These are phyloP conservation scores for Abrostola triplasia DNA, from an alignment of 2,888 invertebrate species.

Conservation along the genomic window DNA sequence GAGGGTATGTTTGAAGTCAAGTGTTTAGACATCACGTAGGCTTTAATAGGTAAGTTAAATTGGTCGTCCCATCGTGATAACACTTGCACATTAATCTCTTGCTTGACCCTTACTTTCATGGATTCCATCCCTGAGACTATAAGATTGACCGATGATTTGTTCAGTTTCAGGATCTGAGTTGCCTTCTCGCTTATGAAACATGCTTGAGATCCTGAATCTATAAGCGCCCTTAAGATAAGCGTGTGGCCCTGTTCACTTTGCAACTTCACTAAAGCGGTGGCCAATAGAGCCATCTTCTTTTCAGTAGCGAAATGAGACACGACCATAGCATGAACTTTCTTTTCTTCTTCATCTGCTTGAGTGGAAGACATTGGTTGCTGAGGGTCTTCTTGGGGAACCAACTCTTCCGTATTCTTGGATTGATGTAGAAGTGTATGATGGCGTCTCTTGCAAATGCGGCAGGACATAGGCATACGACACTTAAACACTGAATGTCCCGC, in stretches of 20 bases:
- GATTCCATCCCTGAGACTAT: conserved; percentile 45
- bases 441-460: conserved; percentile 39
- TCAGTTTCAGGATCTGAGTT: conserved; percentile 34
- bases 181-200: conserved; percentile 44
- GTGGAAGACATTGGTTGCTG: conserved; percentile 6
- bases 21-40: conserved; percentile 40
- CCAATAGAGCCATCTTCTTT: background rate
- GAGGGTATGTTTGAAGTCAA: conserved; percentile 4
- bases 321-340: conserved; percentile 1
- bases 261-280: background rate
- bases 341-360: background rate
- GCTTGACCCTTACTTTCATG: conserved; percentile 32
- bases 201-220: conserved; percentile 43
- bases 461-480: conserved; percentile 42
- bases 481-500: conserved; percentile 14
- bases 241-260: conserved; percentile 1
- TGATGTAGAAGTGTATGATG: conserved; percentile 9
- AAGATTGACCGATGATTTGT: conserved; percentile 20
- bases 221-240: conserved; percentile 24
- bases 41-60: conserved; percentile 25
- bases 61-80: conserved; percentile 21
- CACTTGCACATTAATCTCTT: conserved; percentile 35
- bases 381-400: background rate
- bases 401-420: conserved; percentile 6
- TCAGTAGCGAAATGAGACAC: background rate